These are phyloP conservation scores for Oscheius sp. DNA, from an alignment of 1,140 invertebrate genomes.

Conservation along the genomic window DNA sequence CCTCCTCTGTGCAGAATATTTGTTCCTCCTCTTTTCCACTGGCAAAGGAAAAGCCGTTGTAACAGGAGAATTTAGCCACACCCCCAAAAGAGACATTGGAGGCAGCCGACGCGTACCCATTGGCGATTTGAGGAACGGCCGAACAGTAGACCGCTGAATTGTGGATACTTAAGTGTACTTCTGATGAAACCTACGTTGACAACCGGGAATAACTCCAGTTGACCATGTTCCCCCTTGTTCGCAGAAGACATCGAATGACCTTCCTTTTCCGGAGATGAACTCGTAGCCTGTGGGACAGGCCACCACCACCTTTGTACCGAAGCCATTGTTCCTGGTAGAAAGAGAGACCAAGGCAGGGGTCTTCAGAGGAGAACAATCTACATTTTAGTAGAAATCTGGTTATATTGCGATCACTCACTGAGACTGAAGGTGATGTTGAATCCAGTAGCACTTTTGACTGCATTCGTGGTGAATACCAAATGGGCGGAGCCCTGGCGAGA, in stretches of 20 bases:
- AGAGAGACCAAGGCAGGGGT: conserved; percentile 72
- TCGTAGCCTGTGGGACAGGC: conserved; percentile 89
- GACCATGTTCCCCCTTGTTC: conserved; percentile 89
- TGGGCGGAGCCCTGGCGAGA: conserved; percentile 11
- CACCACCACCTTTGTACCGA: conserved; percentile 83
- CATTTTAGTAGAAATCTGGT: background rate
- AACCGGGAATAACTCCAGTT: conserved; percentile 83
- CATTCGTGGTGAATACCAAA: conserved; percentile 15
- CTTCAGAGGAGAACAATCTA: conserved; percentile 81
- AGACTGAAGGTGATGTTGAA: conserved; percentile 88
- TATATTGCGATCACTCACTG: conserved; percentile 68
- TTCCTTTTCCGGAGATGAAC: conserved; percentile 73
- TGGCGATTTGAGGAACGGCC: conserved; percentile 92
- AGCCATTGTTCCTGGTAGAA: conserved; percentile 84
- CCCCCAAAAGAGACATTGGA: conserved; percentile 90
- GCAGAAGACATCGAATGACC: conserved; percentile 64
- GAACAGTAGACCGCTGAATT: conserved; percentile 86
- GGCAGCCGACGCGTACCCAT: conserved; percentile 90
- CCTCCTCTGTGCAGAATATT: conserved; percentile 56
- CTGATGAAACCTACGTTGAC: conserved; percentile 71
- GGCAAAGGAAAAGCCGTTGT: conserved; percentile 89
- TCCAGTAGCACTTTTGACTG: conserved; percentile 18
- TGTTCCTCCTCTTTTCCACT: conserved; percentile 79
- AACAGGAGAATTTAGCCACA: conserved; percentile 89
- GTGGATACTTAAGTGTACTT: background rate